Evolutionary conservation across 2,113 vertebrate species (phyloP).

Genomic region (Laticauda laticaudata): DNA sequence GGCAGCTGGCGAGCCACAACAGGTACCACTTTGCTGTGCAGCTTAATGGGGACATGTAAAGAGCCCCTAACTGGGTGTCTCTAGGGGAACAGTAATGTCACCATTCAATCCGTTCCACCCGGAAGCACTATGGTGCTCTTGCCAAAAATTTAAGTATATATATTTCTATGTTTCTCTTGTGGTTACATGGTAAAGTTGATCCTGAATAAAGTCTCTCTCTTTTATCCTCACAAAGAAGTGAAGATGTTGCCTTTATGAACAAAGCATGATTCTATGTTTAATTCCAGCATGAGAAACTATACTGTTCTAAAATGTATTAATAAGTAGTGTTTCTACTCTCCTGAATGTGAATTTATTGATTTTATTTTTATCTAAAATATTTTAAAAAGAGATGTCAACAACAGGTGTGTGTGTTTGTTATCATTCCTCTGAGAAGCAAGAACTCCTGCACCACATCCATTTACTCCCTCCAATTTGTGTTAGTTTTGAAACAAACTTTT

Average conservation of each 20-base stretch:
- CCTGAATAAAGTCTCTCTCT: not conserved
- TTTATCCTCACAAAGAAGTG: not conserved
- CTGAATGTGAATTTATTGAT: not conserved
- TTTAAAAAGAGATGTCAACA: not conserved
- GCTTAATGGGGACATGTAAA: not conserved
- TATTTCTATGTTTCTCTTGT: not conserved
- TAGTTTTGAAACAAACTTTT: not conserved
- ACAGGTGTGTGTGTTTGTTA: not conserved
- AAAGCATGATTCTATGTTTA: not conserved
- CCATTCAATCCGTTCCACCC: too few species aligned
- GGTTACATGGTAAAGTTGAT: not conserved
- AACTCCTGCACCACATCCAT: not conserved
- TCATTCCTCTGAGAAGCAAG: not conserved
- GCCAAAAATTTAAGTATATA: not conserved
- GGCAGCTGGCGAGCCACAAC: too few species aligned
- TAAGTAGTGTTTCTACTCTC: not conserved
- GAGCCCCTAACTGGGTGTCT: not conserved
- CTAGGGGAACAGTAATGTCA: not conserved
- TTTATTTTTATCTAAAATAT: not conserved
- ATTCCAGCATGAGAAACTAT: not conserved
- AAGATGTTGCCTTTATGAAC: not conserved
- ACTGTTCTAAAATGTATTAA: not conserved
- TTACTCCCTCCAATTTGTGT: not conserved
- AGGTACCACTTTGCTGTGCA: not conserved
- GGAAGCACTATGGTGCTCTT: too few species aligned